Evolutionary conservation across 1,140 invertebrate genomes (phyloP), one percentile per base, ranked within the genome.

Genomic region (Paraescarpia echinospica): DNA sequence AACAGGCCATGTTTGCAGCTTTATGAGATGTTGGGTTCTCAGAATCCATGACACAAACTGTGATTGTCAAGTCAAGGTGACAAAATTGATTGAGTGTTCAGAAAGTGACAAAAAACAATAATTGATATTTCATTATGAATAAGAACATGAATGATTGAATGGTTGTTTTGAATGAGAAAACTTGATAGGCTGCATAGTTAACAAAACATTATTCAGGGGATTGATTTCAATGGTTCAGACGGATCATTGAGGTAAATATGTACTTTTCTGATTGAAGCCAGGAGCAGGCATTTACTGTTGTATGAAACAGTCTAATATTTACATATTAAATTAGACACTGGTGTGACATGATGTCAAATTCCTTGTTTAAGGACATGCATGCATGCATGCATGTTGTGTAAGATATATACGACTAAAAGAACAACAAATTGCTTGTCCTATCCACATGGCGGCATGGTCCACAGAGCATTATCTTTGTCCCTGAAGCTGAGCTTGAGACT

Each of bases 91-190:
- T 0, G 0, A 77, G 4, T 77, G 14, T 14, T 77, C 59, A 27
- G 14, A 77, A 77, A 9, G 18, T 51, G 12, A 77, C 59, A 77
- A 31, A 77, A 77, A 77, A 27, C 22, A 77, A 77, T 77, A 77
- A 77, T 77, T 77, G 59, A 77, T 77, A 77, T 77, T 77, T 77
- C 59, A 77, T 77, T 77, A 77, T 77, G 9, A 77, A 77, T 77
- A 77, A 77, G 27, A 77, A 77, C 41, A 77, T 77, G 59, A 77
- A 77, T 77, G 59, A 77, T 77, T 77, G 14, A 77, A 14, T 31
- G 59, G 59, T 77, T 77, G 0, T 22, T 77, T 77, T 22, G 59
- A 77, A 77, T 27, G 59, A 77, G 22, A 77, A 77, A 77, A 77
- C 59, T 22, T 77, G 4, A 77, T 77, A 31, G 27, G 59, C 0